A percentile compares a stretch with the other conserved stretches of the same genome.
Evolutionary conservation across 2,888 invertebrate genomes (phyloP).

Genomic region (Lithophane leautieri): DNA sequence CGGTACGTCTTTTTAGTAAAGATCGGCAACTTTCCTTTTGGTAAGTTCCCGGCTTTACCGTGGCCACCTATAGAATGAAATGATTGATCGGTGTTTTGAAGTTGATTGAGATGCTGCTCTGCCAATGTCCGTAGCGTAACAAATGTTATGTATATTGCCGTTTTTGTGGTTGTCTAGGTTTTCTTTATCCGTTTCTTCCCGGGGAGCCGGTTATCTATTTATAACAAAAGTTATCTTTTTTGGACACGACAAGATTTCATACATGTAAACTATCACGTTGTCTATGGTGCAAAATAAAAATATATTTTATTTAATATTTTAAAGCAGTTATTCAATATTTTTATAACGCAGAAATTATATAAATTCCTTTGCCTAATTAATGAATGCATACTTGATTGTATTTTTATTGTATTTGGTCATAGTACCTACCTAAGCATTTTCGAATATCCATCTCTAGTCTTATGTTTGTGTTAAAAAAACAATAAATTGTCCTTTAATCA

Average conservation of each 20-base stretch:
- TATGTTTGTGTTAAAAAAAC: neutral
- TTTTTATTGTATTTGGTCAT: neutral
- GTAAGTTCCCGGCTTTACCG: slow-evolving; percentile 49
- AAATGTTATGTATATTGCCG: slow-evolving; percentile 37
- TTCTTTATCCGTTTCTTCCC: neutral
- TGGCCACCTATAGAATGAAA: slow-evolving; percentile 46
- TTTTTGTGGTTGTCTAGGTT: slow-evolving; percentile 13
- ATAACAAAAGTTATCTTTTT: neutral
- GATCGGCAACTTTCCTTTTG: slow-evolving; percentile 40
- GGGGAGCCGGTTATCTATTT: neutral
- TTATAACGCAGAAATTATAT: neutral
- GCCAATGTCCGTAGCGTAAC: slow-evolving; percentile 45
- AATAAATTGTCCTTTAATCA: neutral
- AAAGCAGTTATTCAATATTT: too few species aligned
- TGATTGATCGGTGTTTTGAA: slow-evolving; percentile 60
- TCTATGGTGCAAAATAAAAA: too few species aligned
- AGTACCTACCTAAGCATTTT: too few species aligned
- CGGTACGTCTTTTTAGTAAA: slow-evolving; percentile 37
- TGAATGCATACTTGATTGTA: neutral
- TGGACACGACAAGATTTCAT: neutral
- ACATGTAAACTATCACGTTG: too few species aligned
- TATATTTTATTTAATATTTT: too few species aligned
- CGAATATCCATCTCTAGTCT: neutral
- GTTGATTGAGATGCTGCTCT: slow-evolving; percentile 44
- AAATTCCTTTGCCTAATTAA: neutral